phyloP scores from a whole-genome alignment of 2,888 invertebrate species.

The Lochmaea capreae region DNA sequence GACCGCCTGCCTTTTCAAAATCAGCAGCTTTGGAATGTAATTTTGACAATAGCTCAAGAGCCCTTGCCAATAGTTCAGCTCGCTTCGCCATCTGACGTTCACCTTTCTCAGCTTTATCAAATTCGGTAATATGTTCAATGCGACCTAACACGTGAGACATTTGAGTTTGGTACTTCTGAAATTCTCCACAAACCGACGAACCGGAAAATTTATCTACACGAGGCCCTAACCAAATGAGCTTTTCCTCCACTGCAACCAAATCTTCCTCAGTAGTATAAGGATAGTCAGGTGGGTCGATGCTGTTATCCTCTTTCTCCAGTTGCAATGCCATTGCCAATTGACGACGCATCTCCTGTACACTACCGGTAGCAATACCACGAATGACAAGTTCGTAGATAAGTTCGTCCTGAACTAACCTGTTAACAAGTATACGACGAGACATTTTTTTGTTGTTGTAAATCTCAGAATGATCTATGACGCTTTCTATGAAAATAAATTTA shows the following conservation, averaged over 20 bases:
- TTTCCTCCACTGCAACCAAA: neutral
- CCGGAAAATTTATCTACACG: neutral
- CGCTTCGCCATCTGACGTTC: neutral
- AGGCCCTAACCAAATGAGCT: neutral
- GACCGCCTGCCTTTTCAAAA: too few relatives aligned
- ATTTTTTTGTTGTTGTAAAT: neutral
- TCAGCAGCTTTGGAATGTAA: too few relatives aligned
- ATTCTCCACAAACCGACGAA: neutral
- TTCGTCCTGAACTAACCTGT: constrained; percentile 4
- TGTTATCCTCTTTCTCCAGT: neutral
- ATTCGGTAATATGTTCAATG: neutral
- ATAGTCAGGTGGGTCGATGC: neutral
- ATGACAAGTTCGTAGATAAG: neutral
- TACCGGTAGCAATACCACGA: constrained; percentile 1
- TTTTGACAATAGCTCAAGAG: neutral
- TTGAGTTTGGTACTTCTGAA: neutral
- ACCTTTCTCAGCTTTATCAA: neutral
- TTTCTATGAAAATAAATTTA: too few relatives aligned
- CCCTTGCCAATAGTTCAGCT: constrained; percentile 1
- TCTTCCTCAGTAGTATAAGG: constrained; percentile 2
- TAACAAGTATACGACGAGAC: neutral
- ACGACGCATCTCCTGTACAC: neutral
- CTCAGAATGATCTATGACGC: too few relatives aligned
- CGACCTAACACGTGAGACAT: neutral
- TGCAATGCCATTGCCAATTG: neutral